phyloP scores from a whole-genome alignment of 2,797 vertebrate species.

The Acanthurus tractus region DNA sequence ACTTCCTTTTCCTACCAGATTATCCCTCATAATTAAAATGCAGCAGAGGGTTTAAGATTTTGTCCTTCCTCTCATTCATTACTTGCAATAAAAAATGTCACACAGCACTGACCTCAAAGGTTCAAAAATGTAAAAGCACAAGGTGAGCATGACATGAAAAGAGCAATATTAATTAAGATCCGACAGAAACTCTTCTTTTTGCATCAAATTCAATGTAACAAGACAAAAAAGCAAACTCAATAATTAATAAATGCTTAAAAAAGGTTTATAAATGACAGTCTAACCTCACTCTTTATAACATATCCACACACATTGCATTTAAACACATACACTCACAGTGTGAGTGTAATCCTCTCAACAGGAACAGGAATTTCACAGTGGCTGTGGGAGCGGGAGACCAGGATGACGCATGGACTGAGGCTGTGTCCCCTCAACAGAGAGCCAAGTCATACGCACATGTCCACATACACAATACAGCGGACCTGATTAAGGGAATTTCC shows the following conservation, averaged over 20 bases:
- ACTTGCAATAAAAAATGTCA: constrained; percentile 10
- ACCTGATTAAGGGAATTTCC: constrained; percentile 81
- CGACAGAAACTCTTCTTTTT: neutral
- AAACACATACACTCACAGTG: constrained; percentile 47
- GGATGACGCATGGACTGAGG: constrained; percentile 75
- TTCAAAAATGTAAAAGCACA: neutral
- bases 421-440: constrained; percentile 71
- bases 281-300: neutral
- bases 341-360: constrained; percentile 79
- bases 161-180: neutral
- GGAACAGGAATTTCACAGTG: constrained; percentile 82
- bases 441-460: constrained; percentile 50
- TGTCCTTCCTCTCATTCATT: constrained; percentile 8
- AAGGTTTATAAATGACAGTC: constrained; percentile 2
- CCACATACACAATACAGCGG: constrained; percentile 46
- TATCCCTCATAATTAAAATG: neutral
- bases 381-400: constrained; percentile 75
- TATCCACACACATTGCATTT: constrained; percentile 33
- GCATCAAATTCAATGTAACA: neutral
- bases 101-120: neutral
- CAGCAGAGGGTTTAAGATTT: constrained; percentile 8
- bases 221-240: constrained; percentile 11
- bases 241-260: constrained; percentile 26
- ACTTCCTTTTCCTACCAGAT: constrained; percentile 11
- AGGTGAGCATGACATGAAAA: neutral